Evolutionary conservation across 2,113 vertebrate species (phyloP), one percentile per base, ranked within the genome.

Genomic region (Oreotrochilus melanogaster): DNA sequence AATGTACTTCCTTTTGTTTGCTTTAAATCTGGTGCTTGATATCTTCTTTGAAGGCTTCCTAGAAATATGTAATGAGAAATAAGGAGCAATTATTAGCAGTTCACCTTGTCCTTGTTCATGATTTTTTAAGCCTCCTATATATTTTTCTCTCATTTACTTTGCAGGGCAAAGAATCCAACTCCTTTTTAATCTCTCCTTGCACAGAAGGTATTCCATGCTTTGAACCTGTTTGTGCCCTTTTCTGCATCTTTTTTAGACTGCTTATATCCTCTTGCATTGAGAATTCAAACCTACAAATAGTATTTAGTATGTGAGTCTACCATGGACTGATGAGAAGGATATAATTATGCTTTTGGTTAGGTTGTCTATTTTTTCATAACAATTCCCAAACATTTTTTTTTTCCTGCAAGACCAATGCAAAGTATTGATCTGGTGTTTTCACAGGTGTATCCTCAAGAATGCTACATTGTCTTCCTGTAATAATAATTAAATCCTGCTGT

Each of bases 1-100:
- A 93, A 94, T 9, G 1, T 62, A 64, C 60, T 88, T 93, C 75
- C 91, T 86, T 94, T 92, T 97, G 79, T 97, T 95, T 97, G 86
- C 88, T 94, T 96, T 94, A 70, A 91, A 93, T 43, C 51, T 88
- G 47, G 56, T 91, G 76, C 86, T 86, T 94, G 86, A 83, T 96
- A 86, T 83, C 72, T 92, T 86, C 72, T 93, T 91, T 88, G 60
- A 72, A 84, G 88, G 88, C 67, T 95, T 95, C 85, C 95, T 94
- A 88, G 83, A 92, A 95, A 90, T 73, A 57, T 28, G 47, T 70
- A 79, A 86, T 86, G 67, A 96, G 82, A 93, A 95, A 91, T 22
- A 58, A 31, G 48, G 64, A 92, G 51, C 79, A 83, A 43, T 93
- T 90, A 92, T 92, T 88, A 94, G 48, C 75, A 76, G 64, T 88